A percentile compares a stretch with the other conserved stretches of the same genome.
Conservation (phyloP, 2,797 vertebrate species). For the Sebastes taczanowskii region DNA sequence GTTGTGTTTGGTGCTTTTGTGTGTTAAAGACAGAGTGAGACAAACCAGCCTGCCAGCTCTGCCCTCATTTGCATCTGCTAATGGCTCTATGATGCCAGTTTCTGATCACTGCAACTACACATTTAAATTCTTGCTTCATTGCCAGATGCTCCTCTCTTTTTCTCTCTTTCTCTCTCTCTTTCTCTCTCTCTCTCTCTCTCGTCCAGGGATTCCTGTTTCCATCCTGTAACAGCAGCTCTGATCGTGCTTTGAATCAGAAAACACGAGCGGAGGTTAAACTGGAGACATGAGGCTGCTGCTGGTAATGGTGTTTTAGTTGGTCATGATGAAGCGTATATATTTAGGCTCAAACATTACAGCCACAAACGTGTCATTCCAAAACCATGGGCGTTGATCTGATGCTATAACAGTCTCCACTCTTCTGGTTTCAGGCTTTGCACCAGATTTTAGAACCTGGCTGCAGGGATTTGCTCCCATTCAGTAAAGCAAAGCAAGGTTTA, state of each 20-base stretch:
- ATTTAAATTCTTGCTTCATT: slow-evolving; percentile 48
- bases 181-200: not conserved
- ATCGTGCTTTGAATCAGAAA: slow-evolving; percentile 53
- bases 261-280: slow-evolving; percentile 3
- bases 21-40: slow-evolving; percentile 32
- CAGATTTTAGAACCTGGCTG: not conserved
- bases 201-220: slow-evolving; percentile 38
- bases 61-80: slow-evolving; percentile 68
- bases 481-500: not conserved
- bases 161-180: not conserved
- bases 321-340: slow-evolving; percentile 1
- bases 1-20: not conserved
- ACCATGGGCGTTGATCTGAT: not conserved
- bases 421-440: not conserved
- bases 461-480: not conserved
- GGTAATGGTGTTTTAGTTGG: not conserved
- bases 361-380: not conserved
- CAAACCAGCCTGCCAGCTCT: slow-evolving; percentile 42
- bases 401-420: not conserved
- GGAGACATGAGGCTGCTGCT: not conserved
- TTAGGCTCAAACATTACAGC: not conserved
- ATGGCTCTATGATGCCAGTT: slow-evolving; percentile 66
- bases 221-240: slow-evolving; percentile 13
- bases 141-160: slow-evolving; percentile 35
- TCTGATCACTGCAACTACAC: slow-evolving; percentile 60